phyloP scores from a whole-genome alignment of 2,113 vertebrate genomes.

The Sphyrna mokarran region DNA sequence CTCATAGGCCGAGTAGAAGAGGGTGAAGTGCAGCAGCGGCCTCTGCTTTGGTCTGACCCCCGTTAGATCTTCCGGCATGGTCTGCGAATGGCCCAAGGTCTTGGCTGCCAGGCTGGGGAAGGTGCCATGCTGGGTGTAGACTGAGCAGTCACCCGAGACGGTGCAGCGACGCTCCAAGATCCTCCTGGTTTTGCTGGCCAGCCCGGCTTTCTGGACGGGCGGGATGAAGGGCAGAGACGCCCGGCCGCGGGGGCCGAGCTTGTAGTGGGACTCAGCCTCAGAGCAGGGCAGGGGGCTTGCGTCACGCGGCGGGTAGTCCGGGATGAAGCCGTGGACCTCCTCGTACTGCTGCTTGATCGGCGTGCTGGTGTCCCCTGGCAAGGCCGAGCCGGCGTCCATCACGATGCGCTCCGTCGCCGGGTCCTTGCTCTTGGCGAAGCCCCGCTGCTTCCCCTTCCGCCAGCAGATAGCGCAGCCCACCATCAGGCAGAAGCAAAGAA shows the following conservation, averaged over 20 bases:
- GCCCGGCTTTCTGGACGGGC: slow-evolving; percentile 46
- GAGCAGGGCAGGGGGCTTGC: slow-evolving; percentile 47
- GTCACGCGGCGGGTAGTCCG: slow-evolving; percentile 48
- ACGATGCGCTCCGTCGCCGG: slow-evolving; percentile 41
- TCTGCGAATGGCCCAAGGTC: background rate
- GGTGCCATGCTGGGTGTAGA: slow-evolving; percentile 40
- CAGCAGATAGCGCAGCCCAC: slow-evolving; percentile 62
- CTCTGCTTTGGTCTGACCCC: slow-evolving; percentile 41
- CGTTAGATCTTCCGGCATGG: slow-evolving; percentile 46
- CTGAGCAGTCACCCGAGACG: slow-evolving; percentile 41
- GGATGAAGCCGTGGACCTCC: slow-evolving; percentile 54
- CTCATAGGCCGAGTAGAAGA: slow-evolving; percentile 52
- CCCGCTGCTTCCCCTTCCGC: slow-evolving; percentile 44
- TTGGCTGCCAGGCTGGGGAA: slow-evolving; percentile 38
- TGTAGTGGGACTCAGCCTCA: slow-evolving; percentile 37
- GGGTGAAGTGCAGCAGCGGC: slow-evolving; percentile 55
- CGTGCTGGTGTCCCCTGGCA: slow-evolving; percentile 39
- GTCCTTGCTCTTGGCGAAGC: slow-evolving; percentile 39
- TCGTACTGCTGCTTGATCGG: slow-evolving; percentile 56
- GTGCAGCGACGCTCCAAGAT: slow-evolving; percentile 47
- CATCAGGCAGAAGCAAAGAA: slow-evolving; percentile 64
- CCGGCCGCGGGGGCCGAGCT: slow-evolving; percentile 40
- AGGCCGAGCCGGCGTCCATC: slow-evolving; percentile 44
- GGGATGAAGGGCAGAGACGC: slow-evolving; percentile 52
- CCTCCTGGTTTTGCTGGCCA: slow-evolving; percentile 49